Evolutionary conservation across 1,140 invertebrate genomes (phyloP).

Genomic region (Bombus confusus): DNA sequence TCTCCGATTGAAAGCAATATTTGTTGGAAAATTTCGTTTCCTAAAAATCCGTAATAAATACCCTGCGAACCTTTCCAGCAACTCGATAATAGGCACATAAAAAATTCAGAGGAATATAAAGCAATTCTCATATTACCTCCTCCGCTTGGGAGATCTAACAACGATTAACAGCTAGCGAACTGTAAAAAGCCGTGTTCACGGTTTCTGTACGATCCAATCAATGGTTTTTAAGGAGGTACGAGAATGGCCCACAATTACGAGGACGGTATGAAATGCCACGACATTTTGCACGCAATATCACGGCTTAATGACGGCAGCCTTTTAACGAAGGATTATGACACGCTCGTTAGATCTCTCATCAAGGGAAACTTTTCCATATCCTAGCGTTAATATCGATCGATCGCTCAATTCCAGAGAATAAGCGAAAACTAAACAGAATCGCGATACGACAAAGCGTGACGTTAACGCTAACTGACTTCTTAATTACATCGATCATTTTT

Average conservation of each 20-base stretch:
- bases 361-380: conserved; percentile 55
- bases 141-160: accelerated
- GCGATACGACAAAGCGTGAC: background rate
- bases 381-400: conserved; percentile 60
- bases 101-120: background rate
- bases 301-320: conserved; percentile 53
- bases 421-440: conserved; percentile 22
- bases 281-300: conserved; percentile 46
- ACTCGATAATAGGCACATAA: accelerated
- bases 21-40: no score
- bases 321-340: conserved; percentile 63
- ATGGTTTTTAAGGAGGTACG: background rate
- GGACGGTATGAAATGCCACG: background rate
- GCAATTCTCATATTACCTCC: background rate
- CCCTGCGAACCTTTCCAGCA: no score
- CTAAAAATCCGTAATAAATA: no score
- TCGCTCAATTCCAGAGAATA: conserved; percentile 28
- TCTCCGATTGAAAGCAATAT: no score
- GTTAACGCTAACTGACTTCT: conserved; percentile 38
- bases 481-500: conserved; percentile 39
- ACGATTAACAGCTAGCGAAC: background rate
- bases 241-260: conserved; percentile 12
- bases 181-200: background rate
- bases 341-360: conserved; percentile 67
- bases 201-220: background rate